Evolutionary conservation across 2,113 vertebrate species (phyloP).

Genomic region (Beaufortia kweichowensis): DNA sequence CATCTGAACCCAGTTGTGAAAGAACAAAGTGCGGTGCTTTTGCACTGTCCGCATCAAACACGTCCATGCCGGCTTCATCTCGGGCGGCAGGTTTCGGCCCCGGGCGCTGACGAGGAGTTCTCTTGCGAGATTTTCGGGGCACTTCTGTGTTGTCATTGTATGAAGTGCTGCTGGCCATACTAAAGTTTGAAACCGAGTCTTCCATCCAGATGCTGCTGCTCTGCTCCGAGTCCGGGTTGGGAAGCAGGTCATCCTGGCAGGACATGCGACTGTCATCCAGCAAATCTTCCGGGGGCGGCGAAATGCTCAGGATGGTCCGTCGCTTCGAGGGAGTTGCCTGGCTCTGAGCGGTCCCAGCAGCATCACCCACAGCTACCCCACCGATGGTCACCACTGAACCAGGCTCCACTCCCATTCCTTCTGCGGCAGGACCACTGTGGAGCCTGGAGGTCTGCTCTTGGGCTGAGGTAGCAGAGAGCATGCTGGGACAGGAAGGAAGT

Average conservation of each 20-base stretch:
- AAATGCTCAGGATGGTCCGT: constrained; percentile 95
- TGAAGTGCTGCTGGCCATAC: constrained; percentile 93
- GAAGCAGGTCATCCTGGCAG: constrained; percentile 90
- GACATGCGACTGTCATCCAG: constrained; percentile 98
- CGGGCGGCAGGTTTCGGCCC: constrained; percentile 87
- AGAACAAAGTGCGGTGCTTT: constrained; percentile 99
- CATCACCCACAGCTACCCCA: constrained; percentile 59
- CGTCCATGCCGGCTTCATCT: constrained; percentile 95
- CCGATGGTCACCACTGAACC: constrained; percentile 51
- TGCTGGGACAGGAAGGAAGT: constrained; percentile 88
- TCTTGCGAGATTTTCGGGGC: constrained; percentile 95
- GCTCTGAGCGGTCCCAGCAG: constrained; percentile 71
- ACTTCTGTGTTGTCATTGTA: constrained; percentile 99
- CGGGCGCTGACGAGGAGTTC: constrained; percentile 93
- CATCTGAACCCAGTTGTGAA: constrained; percentile 93
- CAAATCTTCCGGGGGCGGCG: constrained; percentile 95
- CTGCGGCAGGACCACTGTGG: constrained; percentile 83
- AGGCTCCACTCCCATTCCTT: constrained; percentile 71
- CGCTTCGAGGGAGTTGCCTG: constrained; percentile 91
- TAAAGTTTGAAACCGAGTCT: constrained; percentile 98
- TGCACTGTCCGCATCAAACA: constrained; percentile 98
- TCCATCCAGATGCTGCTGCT: constrained; percentile 99
- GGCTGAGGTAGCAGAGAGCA: constrained; percentile 88
- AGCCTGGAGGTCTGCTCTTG: constrained; percentile 93
- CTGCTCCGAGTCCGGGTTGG: constrained; percentile 88